These are phyloP conservation scores for Harpagifer antarcticus DNA, from an alignment of 2,797 vertebrate species.

Conservation along the genomic window DNA sequence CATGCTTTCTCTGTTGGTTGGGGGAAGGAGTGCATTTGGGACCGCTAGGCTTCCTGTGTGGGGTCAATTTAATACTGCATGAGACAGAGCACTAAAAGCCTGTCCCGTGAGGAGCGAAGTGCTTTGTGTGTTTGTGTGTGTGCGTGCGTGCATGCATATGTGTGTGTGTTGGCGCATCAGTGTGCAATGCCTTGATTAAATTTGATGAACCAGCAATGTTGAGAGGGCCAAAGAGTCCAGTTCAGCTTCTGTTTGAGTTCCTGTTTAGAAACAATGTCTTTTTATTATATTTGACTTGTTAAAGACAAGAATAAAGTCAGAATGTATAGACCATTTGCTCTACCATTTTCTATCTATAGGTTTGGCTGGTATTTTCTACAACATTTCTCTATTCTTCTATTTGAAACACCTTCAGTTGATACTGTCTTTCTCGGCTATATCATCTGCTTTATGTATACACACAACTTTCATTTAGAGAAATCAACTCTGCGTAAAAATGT, in stretches of 20 bases:
- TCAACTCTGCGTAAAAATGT: neutral
- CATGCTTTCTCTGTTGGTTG: slow-evolving; percentile 71
- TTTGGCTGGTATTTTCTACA: slow-evolving; percentile 28
- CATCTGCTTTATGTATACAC: neutral
- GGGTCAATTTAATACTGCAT: slow-evolving; percentile 91
- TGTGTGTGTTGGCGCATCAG: slow-evolving; percentile 72
- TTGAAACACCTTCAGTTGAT: slow-evolving; percentile 12
- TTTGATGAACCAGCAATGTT: slow-evolving; percentile 85
- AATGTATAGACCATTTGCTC: neutral
- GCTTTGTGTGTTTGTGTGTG: slow-evolving; percentile 80
- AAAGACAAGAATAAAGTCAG: slow-evolving; percentile 8
- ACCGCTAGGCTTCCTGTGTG: slow-evolving; percentile 87
- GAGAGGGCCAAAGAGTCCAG: slow-evolving; percentile 63
- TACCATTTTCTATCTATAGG: slow-evolving; percentile 8
- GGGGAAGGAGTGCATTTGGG: slow-evolving; percentile 84
- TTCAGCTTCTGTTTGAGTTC: slow-evolving; percentile 49
- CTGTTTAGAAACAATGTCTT: slow-evolving; percentile 27
- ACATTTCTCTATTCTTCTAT: slow-evolving; percentile 7
- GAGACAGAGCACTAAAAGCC: slow-evolving; percentile 90
- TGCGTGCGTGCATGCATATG: slow-evolving; percentile 53
- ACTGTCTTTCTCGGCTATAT: neutral
- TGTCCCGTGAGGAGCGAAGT: slow-evolving; percentile 83
- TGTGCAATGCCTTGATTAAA: slow-evolving; percentile 84
- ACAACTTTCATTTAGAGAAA: slow-evolving; percentile 14
- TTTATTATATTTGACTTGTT: neutral